These are phyloP conservation scores for Synanthedon vespiformis DNA, from an alignment of 2,888 invertebrate genomes.

Conservation along the genomic window DNA sequence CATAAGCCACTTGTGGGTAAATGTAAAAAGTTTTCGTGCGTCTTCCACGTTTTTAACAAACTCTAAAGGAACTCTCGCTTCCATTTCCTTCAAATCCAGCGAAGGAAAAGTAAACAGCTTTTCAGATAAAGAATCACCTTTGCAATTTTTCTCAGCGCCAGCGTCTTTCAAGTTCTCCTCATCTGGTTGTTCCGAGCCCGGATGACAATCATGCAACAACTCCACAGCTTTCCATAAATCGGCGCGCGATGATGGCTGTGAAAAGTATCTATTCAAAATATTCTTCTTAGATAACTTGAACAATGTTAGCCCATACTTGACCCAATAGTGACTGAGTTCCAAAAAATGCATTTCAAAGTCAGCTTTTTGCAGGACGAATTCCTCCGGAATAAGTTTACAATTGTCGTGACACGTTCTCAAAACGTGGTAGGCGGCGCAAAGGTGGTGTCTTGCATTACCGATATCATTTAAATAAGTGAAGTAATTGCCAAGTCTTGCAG, in stretches of 20 bases:
- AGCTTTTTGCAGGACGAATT: slow-evolving; percentile 47
- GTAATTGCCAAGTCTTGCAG: slow-evolving; percentile 66
- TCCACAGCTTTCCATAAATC: slow-evolving; percentile 54
- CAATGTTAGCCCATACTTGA: slow-evolving; percentile 70
- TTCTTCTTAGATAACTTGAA: slow-evolving; percentile 69
- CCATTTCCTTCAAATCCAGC: slow-evolving; percentile 45
- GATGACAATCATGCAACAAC: slow-evolving; percentile 19
- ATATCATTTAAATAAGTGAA: slow-evolving; percentile 54
- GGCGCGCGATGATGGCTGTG: slow-evolving; percentile 29
- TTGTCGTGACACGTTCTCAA: slow-evolving; percentile 67
- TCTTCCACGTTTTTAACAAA: slow-evolving; percentile 41
- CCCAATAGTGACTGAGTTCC: slow-evolving; percentile 71
- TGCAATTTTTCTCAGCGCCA: slow-evolving; percentile 40
- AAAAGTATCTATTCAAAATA: slow-evolving; percentile 49
- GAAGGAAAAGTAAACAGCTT: slow-evolving; percentile 42
- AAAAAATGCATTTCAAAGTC: slow-evolving; percentile 56
- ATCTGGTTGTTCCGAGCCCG: slow-evolving; percentile 14
- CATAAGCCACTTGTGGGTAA: slow-evolving; percentile 72
- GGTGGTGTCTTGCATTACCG: slow-evolving; percentile 72
- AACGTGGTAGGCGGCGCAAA: slow-evolving; percentile 72
- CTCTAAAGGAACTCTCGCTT: slow-evolving; percentile 37
- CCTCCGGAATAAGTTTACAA: slow-evolving; percentile 55
- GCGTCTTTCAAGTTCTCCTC: slow-evolving; percentile 46
- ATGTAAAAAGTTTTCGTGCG: slow-evolving; percentile 65
- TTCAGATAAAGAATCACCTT: slow-evolving; percentile 34